These are phyloP conservation scores for Oxyruncus cristatus DNA, from an alignment of 2,113 vertebrate genomes.

Conservation along the genomic window DNA sequence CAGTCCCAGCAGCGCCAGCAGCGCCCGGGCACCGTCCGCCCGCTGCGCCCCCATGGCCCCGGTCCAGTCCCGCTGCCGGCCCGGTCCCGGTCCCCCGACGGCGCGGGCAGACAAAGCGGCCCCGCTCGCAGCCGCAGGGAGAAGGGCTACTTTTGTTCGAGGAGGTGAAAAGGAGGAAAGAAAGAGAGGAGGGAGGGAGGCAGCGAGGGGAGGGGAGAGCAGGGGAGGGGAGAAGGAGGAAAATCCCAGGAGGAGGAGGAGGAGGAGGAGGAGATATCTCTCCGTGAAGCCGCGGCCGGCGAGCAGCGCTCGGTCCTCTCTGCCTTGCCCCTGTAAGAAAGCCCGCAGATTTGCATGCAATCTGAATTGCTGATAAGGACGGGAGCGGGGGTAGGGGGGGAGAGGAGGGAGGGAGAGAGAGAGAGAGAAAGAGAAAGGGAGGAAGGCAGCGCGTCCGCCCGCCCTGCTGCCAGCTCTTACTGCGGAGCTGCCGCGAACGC, in stretches of 20 bases:
- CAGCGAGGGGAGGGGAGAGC: neutral
- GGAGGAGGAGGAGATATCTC: neutral
- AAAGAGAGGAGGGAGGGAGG: neutral
- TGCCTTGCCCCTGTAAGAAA: conserved; percentile 48
- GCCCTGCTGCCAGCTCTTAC: conserved; percentile 27
- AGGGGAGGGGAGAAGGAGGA: conserved; percentile 21
- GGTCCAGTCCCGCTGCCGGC: neutral
- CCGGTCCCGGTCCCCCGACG: neutral
- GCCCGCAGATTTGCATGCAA: conserved; percentile 81
- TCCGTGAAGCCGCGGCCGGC: neutral
- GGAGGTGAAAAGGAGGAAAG: conserved; percentile 18
- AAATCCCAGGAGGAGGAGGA: conserved; percentile 37
- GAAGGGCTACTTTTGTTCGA: conserved; percentile 49
- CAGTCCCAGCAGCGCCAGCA: conserved; percentile 64
- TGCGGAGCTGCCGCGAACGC: conserved; percentile 71
- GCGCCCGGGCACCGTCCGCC: conserved; percentile 49
- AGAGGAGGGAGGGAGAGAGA: neutral
- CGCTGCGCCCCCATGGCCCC: neutral
- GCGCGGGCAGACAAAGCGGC: conserved; percentile 26
- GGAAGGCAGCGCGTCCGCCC: neutral
- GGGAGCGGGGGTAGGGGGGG: neutral
- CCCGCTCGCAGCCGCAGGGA: neutral
- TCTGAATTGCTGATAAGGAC: conserved; percentile 87
- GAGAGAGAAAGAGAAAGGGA: neutral
- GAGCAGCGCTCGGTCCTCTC: neutral